Conservation (phyloP, 2,888 invertebrate species). For the Clistopyga incitator region DNA sequence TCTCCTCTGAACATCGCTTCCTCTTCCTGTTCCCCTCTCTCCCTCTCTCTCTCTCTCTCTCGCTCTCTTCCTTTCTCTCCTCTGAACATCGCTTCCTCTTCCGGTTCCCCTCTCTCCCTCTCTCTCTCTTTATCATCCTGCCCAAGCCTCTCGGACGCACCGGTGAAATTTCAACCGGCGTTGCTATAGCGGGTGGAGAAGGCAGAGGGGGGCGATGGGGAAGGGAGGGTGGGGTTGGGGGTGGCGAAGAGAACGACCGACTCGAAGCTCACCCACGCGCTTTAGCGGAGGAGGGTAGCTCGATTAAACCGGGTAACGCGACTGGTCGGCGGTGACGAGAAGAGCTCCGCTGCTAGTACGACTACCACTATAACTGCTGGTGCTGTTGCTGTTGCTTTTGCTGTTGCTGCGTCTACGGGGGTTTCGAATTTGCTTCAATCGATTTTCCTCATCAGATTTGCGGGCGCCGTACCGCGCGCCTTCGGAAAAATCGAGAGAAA, state of each 20-base stretch:
- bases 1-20: neutral
- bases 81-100: no score
- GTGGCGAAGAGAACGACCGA: constrained; percentile 31
- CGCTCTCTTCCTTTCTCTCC: constrained; percentile 81
- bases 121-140: constrained; percentile 76
- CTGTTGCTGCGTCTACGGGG: neutral
- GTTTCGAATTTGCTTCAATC: constrained; percentile 45
- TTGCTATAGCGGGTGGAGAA: constrained; percentile 23
- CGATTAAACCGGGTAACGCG: constrained; percentile 66
- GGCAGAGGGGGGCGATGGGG: neutral
- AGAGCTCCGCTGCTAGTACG: constrained; percentile 1
- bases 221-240: neutral
- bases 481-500: constrained; percentile 2
- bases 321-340: constrained; percentile 60
- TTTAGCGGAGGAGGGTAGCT: constrained; percentile 50
- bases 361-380: neutral
- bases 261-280: constrained; percentile 46
- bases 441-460: constrained; percentile 57
- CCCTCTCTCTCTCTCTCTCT: neutral
- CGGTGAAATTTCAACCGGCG: constrained; percentile 85
- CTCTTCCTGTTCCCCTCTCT: neutral
- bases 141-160: constrained; percentile 86
- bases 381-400: neutral
- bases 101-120: neutral
- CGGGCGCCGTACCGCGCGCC: neutral